These are phyloP conservation scores for Aphelocoma coerulescens DNA, from an alignment of 2,113 vertebrate species.

Conservation along the genomic window DNA sequence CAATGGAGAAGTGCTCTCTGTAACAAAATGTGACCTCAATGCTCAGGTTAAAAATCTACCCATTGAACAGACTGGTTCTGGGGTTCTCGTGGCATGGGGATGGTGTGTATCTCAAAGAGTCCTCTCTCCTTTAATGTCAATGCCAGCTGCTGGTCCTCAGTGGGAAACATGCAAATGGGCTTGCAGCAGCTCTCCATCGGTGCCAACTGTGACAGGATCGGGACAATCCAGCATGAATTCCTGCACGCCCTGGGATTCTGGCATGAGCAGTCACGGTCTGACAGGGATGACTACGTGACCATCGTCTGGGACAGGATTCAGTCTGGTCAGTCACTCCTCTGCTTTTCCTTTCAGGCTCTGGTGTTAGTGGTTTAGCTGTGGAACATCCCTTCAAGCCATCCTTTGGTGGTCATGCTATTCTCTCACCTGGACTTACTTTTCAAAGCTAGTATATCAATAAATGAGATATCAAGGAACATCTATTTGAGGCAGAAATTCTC, in stretches of 20 bases:
- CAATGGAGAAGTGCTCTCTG: not conserved
- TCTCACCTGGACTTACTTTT: not conserved
- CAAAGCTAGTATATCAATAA: not conserved
- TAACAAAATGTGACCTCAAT: not conserved
- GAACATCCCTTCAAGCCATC: not conserved
- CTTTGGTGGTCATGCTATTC: not conserved
- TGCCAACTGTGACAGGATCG: conserved; percentile 78
- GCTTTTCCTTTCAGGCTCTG: not conserved
- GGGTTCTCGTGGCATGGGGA: accelerated
- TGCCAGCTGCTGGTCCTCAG: conserved; percentile 86
- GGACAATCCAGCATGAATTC: conserved; percentile 84
- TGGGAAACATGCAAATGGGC: conserved; percentile 79
- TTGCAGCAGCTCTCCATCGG: conserved; percentile 85
- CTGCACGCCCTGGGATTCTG: conserved; percentile 88
- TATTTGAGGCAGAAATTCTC: not conserved
- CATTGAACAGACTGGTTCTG: not conserved
- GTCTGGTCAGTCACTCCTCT: conserved; percentile 65
- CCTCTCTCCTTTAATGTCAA: not conserved
- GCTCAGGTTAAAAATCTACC: not conserved
- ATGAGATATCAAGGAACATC: not conserved
- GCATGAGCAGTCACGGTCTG: conserved; percentile 89
- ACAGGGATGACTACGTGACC: conserved; percentile 84
- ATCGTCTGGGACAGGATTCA: conserved; percentile 83
- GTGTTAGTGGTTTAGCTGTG: not conserved
- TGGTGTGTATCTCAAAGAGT: not conserved